These are phyloP conservation scores for Chionomys nivalis DNA, from an alignment of 2,113 vertebrate genomes.

Conservation along the genomic window DNA sequence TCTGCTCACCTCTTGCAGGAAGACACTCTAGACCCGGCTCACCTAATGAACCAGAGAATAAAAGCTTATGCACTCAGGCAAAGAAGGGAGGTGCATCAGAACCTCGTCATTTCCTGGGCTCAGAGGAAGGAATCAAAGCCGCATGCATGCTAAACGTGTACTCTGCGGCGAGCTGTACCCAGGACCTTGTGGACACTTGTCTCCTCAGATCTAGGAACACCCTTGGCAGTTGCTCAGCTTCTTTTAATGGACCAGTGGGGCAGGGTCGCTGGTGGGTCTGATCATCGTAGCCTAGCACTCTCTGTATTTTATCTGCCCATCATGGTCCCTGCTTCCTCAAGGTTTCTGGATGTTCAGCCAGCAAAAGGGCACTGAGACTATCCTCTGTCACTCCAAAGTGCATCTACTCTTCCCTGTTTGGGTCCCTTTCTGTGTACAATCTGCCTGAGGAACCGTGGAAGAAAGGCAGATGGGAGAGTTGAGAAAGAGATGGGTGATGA, in stretches of 20 bases:
- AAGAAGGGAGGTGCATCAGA: slow-evolving; percentile 1
- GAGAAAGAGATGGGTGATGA: not conserved
- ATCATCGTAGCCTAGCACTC: not conserved
- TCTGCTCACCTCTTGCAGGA: slow-evolving; percentile 17
- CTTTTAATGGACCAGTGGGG: not conserved
- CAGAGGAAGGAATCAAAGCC: not conserved
- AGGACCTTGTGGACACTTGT: not conserved
- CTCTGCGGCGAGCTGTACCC: not conserved
- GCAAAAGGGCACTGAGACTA: not conserved
- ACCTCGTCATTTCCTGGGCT: not conserved
- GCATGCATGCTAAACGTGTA: too few relatives aligned
- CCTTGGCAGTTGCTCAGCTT: not conserved
- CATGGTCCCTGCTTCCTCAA: not conserved
- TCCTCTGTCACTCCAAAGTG: not conserved
- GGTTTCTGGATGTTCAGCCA: not conserved
- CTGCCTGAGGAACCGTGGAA: not conserved
- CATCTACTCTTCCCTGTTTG: not conserved
- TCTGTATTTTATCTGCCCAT: not conserved
- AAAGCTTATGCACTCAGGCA: not conserved
- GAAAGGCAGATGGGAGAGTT: not conserved
- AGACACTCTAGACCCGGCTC: slow-evolving; percentile 28
- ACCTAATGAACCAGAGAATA: slow-evolving; percentile 46
- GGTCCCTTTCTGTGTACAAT: too few relatives aligned
- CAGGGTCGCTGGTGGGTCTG: not conserved
- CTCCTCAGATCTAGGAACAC: not conserved